Evolutionary conservation across 1,140 invertebrate genomes (phyloP).

Genomic region (Hestina assimilis): DNA sequence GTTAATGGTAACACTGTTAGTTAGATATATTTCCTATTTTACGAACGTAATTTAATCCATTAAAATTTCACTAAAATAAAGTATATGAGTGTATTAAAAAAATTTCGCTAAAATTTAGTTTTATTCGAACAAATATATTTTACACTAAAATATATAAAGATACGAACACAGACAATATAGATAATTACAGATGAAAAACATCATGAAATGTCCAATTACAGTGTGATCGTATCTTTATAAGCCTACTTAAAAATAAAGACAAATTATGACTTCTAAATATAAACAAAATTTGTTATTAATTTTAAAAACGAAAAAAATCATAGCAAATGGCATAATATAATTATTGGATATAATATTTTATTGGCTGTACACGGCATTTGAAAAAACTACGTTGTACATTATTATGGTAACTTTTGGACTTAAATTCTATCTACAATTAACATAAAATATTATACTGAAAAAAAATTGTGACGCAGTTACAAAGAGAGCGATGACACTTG

Average conservation of each 20-base stretch:
- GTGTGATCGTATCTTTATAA: not conserved
- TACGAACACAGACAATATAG: not conserved
- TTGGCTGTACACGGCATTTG: not conserved
- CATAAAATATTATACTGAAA: slow-evolving; percentile 21
- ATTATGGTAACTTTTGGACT: slow-evolving; percentile 49
- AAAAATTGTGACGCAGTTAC: slow-evolving; percentile 27
- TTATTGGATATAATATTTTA: too few relatives aligned
- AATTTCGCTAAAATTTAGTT: not conserved
- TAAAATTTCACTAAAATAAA: slow-evolving; percentile 9
- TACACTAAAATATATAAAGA: not conserved
- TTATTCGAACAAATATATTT: not conserved
- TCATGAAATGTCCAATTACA: not conserved
- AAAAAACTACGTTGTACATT: slow-evolving; percentile 16
- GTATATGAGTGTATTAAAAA: not conserved
- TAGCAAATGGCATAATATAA: not conserved
- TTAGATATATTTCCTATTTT: slow-evolving; percentile 3
- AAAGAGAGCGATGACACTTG: slow-evolving; percentile 16
- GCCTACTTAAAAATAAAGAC: slow-evolving; percentile 15
- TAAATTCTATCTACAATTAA: slow-evolving; percentile 38
- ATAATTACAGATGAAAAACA: not conserved
- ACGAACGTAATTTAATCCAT: not conserved
- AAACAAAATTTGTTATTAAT: not conserved
- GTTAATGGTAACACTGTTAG: slow-evolving; percentile 31
- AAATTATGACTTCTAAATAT: slow-evolving; percentile 20
- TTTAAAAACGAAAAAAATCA: not conserved